Evolutionary conservation across 2,888 invertebrate genomes (phyloP).

Genomic region (Tribolium freemani): DNA sequence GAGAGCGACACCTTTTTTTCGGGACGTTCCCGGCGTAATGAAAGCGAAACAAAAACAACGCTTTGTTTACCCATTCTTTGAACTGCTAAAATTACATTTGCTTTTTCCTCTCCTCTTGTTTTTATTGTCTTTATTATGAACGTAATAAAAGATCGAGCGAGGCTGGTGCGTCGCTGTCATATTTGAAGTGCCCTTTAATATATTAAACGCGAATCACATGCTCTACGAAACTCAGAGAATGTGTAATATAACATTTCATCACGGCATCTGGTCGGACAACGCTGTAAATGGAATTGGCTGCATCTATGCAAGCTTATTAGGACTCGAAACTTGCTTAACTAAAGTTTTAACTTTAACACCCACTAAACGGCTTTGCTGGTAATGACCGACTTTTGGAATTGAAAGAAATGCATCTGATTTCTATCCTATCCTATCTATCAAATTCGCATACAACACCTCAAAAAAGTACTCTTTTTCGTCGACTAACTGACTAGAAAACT

Average conservation of each 20-base stretch:
- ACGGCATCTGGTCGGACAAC: constrained; percentile 51
- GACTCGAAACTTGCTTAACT: background rate
- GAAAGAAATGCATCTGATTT: background rate
- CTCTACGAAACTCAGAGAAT: constrained; percentile 50
- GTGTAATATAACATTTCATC: constrained; percentile 52
- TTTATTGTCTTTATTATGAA: constrained; percentile 46
- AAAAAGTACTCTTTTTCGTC: too few relatives aligned
- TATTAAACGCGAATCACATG: constrained; percentile 56
- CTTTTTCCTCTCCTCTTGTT: constrained; percentile 33
- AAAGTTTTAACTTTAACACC: background rate
- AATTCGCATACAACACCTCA: too few relatives aligned
- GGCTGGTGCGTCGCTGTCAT: constrained; percentile 42
- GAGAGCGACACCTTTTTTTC: background rate
- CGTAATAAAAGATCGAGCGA: constrained; percentile 41
- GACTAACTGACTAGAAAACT: too few relatives aligned
- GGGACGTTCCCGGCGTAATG: constrained; percentile 7
- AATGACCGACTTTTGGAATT: background rate
- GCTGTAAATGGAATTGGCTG: constrained; percentile 46
- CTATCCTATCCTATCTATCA: too few relatives aligned
- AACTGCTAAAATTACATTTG: constrained; percentile 43
- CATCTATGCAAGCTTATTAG: constrained; percentile 47
- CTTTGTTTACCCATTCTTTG: constrained; percentile 37
- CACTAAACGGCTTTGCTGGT: background rate
- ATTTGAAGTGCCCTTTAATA: constrained; percentile 51
- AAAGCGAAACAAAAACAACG: constrained; percentile 33